Percentiles rank a stretch among this genome's conserved stretches.
phyloP scores from a whole-genome alignment of 2,888 invertebrate species.

The Phalera bucephala region DNA sequence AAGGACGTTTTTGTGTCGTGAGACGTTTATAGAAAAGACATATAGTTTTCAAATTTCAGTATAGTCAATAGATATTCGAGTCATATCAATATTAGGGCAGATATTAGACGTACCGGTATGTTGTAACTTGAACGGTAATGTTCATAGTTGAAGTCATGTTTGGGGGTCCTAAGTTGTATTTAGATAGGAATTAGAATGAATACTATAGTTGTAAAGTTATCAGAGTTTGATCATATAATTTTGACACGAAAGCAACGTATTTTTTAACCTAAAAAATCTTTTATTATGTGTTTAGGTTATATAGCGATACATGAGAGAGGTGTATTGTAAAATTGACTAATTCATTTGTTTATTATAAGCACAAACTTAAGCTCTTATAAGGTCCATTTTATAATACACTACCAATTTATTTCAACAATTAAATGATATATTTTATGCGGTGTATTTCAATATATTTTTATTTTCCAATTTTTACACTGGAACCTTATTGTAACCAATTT shows the following conservation, averaged over 20 bases:
- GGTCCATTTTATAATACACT: too few relatives aligned
- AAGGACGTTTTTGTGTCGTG: slow-evolving; percentile 17
- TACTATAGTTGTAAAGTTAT: slow-evolving; percentile 7
- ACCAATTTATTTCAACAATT: too few relatives aligned
- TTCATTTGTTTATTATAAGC: too few relatives aligned
- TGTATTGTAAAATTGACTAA: too few relatives aligned
- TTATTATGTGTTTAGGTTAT: not conserved
- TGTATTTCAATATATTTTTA: too few relatives aligned
- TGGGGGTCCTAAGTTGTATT: slow-evolving; percentile 24
- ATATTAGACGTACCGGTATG: slow-evolving; percentile 32
- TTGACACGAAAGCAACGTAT: slow-evolving; percentile 6
- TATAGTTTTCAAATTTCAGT: slow-evolving; percentile 50
- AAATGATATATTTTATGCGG: too few relatives aligned
- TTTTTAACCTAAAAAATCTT: not conserved
- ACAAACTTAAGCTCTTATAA: too few relatives aligned
- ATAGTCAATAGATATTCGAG: slow-evolving; percentile 66
- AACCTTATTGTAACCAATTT: too few relatives aligned
- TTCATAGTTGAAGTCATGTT: slow-evolving; percentile 37
- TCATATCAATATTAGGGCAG: slow-evolving; percentile 68
- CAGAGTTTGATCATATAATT: not conserved
- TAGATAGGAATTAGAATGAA: slow-evolving; percentile 8
- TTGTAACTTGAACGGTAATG: slow-evolving; percentile 11
- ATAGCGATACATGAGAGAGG: too few relatives aligned
- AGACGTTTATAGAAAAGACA: slow-evolving; percentile 53
- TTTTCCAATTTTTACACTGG: too few relatives aligned